Evolutionary conservation across 2,888 invertebrate species (phyloP).

Genomic region (Erpobdella octoculata): DNA sequence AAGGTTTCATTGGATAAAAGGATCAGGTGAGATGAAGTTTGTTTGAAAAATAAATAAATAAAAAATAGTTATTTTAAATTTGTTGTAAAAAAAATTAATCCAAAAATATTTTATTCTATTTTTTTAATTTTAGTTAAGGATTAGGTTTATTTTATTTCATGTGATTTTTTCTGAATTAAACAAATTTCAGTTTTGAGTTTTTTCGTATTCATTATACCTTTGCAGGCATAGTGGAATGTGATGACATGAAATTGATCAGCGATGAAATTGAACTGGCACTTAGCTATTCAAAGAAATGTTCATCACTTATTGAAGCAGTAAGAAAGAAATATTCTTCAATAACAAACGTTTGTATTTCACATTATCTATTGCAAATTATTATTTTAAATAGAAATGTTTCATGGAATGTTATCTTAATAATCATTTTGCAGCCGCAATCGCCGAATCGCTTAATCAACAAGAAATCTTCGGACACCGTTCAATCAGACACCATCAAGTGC

Average conservation of each 20-base stretch:
- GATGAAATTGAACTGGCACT: constrained; percentile 51
- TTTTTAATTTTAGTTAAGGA: background rate
- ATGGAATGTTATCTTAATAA: too few relatives aligned
- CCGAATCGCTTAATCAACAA: too few relatives aligned
- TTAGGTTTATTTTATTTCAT: background rate
- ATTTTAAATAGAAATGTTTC: too few relatives aligned
- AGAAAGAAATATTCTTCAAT: constrained; percentile 48
- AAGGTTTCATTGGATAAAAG: constrained; percentile 53
- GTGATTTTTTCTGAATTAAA: background rate
- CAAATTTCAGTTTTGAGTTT: background rate
- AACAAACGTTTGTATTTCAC: too few relatives aligned
- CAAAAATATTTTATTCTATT: background rate
- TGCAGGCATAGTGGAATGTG: constrained; percentile 52
- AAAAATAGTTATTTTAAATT: background rate
- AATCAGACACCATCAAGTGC: too few relatives aligned
- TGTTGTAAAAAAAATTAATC: background rate
- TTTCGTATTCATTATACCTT: background rate
- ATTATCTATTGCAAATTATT: too few relatives aligned
- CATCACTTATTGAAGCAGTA: constrained; percentile 49
- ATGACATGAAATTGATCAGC: constrained; percentile 50
- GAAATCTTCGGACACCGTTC: too few relatives aligned
- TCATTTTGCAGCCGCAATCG: too few relatives aligned
- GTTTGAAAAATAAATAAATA: background rate
- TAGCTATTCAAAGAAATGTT: constrained; percentile 50
- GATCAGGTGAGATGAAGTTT: constrained; percentile 44